phyloP scores from a whole-genome alignment of 2,888 invertebrate species.

The Agrochola lota region DNA sequence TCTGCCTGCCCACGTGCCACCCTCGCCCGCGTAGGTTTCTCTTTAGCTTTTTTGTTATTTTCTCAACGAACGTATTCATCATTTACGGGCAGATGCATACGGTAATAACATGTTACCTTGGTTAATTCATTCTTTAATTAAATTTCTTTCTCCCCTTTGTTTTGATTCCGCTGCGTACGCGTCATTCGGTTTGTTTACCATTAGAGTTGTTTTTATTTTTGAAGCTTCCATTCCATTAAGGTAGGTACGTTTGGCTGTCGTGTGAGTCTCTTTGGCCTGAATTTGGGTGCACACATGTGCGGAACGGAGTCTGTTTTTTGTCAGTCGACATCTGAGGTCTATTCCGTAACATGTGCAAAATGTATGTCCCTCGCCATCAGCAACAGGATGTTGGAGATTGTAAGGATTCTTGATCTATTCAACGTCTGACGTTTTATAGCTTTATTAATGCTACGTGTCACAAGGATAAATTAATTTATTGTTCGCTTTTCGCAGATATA shows the following conservation, averaged over 20 bases:
- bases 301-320: slow-evolving; percentile 84
- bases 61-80: slow-evolving; percentile 84
- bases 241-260: slow-evolving; percentile 63
- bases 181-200: slow-evolving; percentile 73
- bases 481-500: slow-evolving; percentile 8
- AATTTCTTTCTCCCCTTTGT: slow-evolving; percentile 79
- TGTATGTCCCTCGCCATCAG: slow-evolving; percentile 74
- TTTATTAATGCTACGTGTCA: slow-evolving; percentile 49
- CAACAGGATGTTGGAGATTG: slow-evolving; percentile 77
- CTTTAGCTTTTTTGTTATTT: slow-evolving; percentile 82
- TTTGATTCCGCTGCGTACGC: slow-evolving; percentile 74
- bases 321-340: slow-evolving; percentile 83
- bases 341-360: slow-evolving; percentile 86
- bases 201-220: slow-evolving; percentile 64
- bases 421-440: slow-evolving; percentile 45
- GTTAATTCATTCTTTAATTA: slow-evolving; percentile 85
- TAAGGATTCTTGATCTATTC: slow-evolving; percentile 74
- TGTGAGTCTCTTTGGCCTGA: slow-evolving; percentile 78
- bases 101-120: slow-evolving; percentile 83
- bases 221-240: slow-evolving; percentile 67
- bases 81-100: slow-evolving; percentile 85
- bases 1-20: slow-evolving; percentile 90
- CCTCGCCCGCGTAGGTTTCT: slow-evolving; percentile 84
- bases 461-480: slow-evolving; percentile 34
- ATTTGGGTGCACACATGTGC: slow-evolving; percentile 82